Base-by-base conservation (phyloP, 2,888 invertebrate genomes). In the Patella ulyssiponensis region DNA sequence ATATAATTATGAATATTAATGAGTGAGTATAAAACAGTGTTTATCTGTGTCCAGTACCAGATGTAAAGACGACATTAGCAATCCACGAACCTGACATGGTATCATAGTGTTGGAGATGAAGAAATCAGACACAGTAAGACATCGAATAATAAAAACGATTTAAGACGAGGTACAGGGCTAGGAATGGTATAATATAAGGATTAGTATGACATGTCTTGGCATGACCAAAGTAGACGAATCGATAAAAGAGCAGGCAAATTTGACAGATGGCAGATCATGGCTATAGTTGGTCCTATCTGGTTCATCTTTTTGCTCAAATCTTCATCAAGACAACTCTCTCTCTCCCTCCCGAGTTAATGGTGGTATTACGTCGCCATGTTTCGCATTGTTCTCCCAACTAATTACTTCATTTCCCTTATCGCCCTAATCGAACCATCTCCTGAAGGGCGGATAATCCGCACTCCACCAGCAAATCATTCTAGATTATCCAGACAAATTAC, bases 401-500 rank as follows among this genome's bases (percentile, higher is more conserved):
- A 64, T 64, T 64, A 64, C 64, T 64, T 64, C 64, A 64, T 64
- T 64, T 23, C 23, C 23, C 64, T 64, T 64, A 64, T 64, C 64
- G 64, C 64, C 64, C 20, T 14, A 20, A 64, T 64, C 64, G 20
- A 23, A 12, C 64, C 23, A 20, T 64, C 44, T 23, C 20, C 64
- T 64, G 64, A 64, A 64, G 64, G 64, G 64, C 64, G 23, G 64
- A 64, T 64, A 64, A 64, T 64, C 64, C 64, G 20, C 64, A 64
- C 23, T 64, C 20, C 23, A 64, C 64, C 23, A 23, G 20, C 64
- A 64, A 64, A 64, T 64, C 64, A 23, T 23, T 64, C 64, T 20
- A 64, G 64, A 64, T 64, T 64, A 64, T 64, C 64, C 64, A 64
- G 64, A 64, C 64, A 64, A 64, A 64, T 64, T 64, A 64, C 64